Evolutionary conservation across 53 echinoderm and acorn worm genomes (phyloP), one percentile per base, ranked within the genome.

Genomic region (Apostichopus leukothele): DNA sequence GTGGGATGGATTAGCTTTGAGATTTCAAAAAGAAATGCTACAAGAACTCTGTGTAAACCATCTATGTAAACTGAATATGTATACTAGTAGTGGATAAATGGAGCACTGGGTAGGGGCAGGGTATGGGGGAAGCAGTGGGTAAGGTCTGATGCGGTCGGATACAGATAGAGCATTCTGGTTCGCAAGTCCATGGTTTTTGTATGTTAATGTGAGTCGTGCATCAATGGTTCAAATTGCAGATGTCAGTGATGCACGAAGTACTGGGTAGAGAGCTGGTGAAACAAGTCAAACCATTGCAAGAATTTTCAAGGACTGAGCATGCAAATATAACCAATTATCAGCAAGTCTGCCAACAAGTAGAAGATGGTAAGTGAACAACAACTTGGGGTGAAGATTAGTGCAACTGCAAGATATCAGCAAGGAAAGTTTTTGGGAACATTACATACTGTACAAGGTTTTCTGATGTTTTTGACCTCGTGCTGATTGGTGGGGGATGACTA

Each of bases 231-330:
- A 12, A 13, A 12, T 50, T 39, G 21, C 86, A 86, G 86, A 51
- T 86, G 51, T 67, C 86, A 1, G 63, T 68, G 19, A 68, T 66
- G 66, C 86, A 86, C 55, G 86, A 68, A 67, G 66, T 86, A 9
- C 50, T 86, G n/a, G 61, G 67, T 1, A 86, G 71, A 18, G 61
- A 86, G 39, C 67, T 86, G 67, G 12, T 21, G 23, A 76, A 12
- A 76, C 57, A 57, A 11, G 74, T 88, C 60, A 14, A 52, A 75
- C 75, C 88, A 11, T 52, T 75, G 7, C 76, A 88, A 8, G 76
- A 88, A n/a, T 88, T 88, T 21, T n/a, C 88, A 76, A 76, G 13
- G 16, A 50, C 19, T 13, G 75, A 88, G 26, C 22, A 76, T 16
- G 25, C 23, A 53, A 75, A 88, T 16, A 88, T 88, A 4, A 5